These are phyloP conservation scores for Tribolium madens DNA, from an alignment of 1,140 invertebrate species.

Conservation along the genomic window DNA sequence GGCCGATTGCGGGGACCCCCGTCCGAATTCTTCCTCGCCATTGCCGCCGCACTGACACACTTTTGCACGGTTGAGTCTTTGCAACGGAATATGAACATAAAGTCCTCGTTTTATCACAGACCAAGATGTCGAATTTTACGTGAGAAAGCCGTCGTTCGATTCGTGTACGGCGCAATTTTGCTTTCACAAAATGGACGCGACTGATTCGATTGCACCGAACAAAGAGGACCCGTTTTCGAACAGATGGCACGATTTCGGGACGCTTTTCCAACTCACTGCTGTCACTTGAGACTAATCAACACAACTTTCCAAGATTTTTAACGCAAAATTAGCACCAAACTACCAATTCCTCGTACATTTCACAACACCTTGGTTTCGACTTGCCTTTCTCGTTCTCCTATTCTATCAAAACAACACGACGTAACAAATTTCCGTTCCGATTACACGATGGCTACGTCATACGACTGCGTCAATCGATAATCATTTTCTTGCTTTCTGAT, in stretches of 20 bases:
- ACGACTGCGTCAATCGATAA: slow-evolving; percentile 56
- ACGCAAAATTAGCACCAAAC: slow-evolving; percentile 8
- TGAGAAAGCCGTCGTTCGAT: slow-evolving; percentile 2
- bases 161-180: slow-evolving; percentile 38
- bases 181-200: slow-evolving; percentile 52
- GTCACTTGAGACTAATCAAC: background rate
- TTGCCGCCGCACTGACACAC: slow-evolving; percentile 26
- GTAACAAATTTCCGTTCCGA: slow-evolving; percentile 2
- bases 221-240: slow-evolving; percentile 28
- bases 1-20: background rate
- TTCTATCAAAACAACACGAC: slow-evolving; percentile 19
- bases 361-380: background rate
- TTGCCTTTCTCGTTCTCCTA: slow-evolving; percentile 22
- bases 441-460: slow-evolving; percentile 38
- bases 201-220: slow-evolving; percentile 46
- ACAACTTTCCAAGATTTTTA: background rate
- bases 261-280: too few species aligned
- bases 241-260: slow-evolving; percentile 1
- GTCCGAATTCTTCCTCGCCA: slow-evolving; percentile 14
- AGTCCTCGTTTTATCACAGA: slow-evolving; percentile 48
- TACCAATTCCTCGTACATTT: background rate
- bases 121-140: slow-evolving; percentile 39
- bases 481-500: background rate
- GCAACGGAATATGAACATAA: slow-evolving; percentile 18
- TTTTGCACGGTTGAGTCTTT: slow-evolving; percentile 35